These are phyloP conservation scores for Diaprepes abbreviatus DNA, from an alignment of 2,888 invertebrate species.

Conservation along the genomic window DNA sequence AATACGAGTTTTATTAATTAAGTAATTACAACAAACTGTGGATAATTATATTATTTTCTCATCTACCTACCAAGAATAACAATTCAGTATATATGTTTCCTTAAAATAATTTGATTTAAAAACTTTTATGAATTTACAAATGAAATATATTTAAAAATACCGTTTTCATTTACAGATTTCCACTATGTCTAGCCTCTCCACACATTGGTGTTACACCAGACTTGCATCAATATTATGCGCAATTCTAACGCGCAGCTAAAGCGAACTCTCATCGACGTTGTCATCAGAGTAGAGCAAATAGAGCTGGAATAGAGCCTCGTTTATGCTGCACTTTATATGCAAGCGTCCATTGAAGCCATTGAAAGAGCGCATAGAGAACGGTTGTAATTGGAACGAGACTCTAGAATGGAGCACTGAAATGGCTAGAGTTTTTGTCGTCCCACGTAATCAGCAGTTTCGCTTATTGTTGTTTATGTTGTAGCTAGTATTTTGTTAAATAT, in stretches of 20 bases:
- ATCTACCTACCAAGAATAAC: too few species aligned
- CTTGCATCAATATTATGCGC: constrained; percentile 2
- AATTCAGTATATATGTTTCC: too few species aligned
- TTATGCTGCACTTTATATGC: constrained; percentile 60
- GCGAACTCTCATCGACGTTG: constrained; percentile 37
- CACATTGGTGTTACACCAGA: background rate
- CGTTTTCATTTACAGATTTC: background rate
- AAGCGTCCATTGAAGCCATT: constrained; percentile 60
- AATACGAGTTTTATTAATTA: too few species aligned
- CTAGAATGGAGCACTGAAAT: constrained; percentile 36
- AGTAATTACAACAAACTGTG: too few species aligned
- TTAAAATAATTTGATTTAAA: too few species aligned
- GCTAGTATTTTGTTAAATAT: background rate
- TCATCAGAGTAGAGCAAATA: constrained; percentile 27
- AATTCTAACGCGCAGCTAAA: constrained; percentile 6
- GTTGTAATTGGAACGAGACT: constrained; percentile 61
- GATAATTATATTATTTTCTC: too few species aligned
- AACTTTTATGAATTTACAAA: too few species aligned
- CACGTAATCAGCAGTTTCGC: constrained; percentile 43
- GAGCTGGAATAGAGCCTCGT: constrained; percentile 47
- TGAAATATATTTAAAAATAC: too few species aligned
- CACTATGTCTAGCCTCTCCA: background rate
- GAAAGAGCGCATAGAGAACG: constrained; percentile 60
- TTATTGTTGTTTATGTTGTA: constrained; percentile 37
- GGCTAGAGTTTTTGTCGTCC: constrained; percentile 30